Evolutionary conservation across 2,797 vertebrate genomes (phyloP), one percentile per base, ranked within the genome.

Genomic region (Acanthiza pusilla): DNA sequence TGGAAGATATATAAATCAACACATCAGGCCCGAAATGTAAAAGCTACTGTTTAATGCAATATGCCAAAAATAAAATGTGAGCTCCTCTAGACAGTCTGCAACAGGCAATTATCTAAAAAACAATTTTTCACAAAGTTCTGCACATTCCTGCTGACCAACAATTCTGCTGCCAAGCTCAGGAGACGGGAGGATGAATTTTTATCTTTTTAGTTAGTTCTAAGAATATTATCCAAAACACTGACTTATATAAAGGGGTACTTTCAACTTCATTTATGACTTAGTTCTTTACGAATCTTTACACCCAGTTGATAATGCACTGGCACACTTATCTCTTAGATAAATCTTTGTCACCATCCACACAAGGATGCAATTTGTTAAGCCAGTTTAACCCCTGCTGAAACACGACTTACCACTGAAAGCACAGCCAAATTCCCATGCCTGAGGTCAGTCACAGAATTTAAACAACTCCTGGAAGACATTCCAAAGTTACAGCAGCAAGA

Each of bases 91-190:
- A 93, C 93, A 91, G 72, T 90, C 93, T 95, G 93, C 91, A 93
- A 96, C 93, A 95, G 81, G 67, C 95, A 95, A 96, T 96, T 97
- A 96, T 83, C 94, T 96, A 91, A 93, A 94, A 96, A 87, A 90
- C 73, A 79, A 93, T 96, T 96, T 94, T 91, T 96, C 89, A 91
- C 66, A 13, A 96, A 95, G 82, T 94, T 95, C 91, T 88, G 73
- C 89, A 54, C 91, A 75, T 90, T 96, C 92, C 73, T 96, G 92
- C 91, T 96, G 89, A 96, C 91, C 89, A 95, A 95, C 84, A 75
- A 27, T 89, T 95, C 92, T 80, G 45, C 61, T 94, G 96, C 93
- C 93, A 93, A 96, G 84, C 79, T 50, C 80, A 80, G 85, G 40
- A 86, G 82, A 88, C 10, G 2, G 29, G 16, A 85, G 73, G 87